Conservation (phyloP, 2,113 vertebrate species). For the Anolis sagrei region DNA sequence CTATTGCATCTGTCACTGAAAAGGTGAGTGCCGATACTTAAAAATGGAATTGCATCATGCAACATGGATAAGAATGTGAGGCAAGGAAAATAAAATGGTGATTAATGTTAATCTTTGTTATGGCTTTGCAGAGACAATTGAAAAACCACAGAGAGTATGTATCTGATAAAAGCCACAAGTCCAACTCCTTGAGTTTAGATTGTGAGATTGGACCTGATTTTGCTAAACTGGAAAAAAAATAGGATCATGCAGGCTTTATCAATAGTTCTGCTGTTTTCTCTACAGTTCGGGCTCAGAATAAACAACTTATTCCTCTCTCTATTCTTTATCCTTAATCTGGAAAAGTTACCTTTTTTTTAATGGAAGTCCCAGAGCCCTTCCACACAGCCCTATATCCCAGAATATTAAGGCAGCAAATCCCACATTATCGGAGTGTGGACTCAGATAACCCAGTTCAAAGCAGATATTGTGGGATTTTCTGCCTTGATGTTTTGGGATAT, state of each 20-base stretch:
- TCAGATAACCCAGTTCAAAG: too few relatives aligned
- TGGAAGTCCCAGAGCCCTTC: too few relatives aligned
- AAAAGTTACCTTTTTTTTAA: too few relatives aligned
- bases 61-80: neutral
- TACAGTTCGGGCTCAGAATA: neutral
- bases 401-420: too few relatives aligned
- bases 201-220: neutral
- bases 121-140: neutral
- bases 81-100: neutral
- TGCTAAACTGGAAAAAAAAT: neutral
- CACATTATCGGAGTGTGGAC: too few relatives aligned
- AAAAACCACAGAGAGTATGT: too few relatives aligned
- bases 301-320: neutral
- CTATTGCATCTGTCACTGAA: neutral
- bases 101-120: neutral
- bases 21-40: conserved; percentile 64
- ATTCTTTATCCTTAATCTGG: neutral
- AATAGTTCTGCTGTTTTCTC: neutral
- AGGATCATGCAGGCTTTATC: neutral
- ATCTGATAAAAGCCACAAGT: neutral
- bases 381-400: too few relatives aligned
- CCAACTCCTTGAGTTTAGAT: neutral
- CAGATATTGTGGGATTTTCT: too few relatives aligned
- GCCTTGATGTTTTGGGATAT: too few relatives aligned
- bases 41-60: conserved; percentile 7